Conservation (phyloP, 1,140 invertebrate species). For the Apolygus lucorum region DNA sequence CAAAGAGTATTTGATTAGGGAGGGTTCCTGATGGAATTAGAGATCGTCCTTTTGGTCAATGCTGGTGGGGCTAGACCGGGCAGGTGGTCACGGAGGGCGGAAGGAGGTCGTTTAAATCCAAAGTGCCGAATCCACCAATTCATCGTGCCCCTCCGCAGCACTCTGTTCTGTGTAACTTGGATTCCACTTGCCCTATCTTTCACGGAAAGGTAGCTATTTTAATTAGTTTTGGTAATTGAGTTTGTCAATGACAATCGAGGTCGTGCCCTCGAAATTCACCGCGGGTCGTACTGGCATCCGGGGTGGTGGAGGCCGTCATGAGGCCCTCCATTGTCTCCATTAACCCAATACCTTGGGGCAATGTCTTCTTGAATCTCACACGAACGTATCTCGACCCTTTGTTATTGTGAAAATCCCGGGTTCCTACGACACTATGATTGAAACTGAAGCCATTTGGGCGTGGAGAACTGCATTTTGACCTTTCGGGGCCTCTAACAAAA, state of each 20-base stretch:
- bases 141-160: background rate
- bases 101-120: background rate
- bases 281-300: too few species aligned
- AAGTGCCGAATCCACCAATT: background rate
- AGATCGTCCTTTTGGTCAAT: background rate
- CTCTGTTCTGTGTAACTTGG: background rate
- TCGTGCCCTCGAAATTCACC: too few species aligned
- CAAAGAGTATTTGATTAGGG: background rate
- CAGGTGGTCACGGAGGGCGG: background rate
- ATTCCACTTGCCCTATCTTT: background rate
- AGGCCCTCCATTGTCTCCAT: too few species aligned
- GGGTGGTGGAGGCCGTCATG: too few species aligned
- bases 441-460: too few species aligned
- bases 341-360: too few species aligned
- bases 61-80: background rate
- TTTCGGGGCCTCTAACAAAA: too few species aligned
- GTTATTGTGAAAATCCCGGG: too few species aligned
- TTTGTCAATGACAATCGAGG: background rate
- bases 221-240: conserved; percentile 1
- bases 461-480: too few species aligned
- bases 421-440: too few species aligned
- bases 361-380: too few species aligned
- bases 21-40: background rate
- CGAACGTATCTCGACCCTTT: too few species aligned
- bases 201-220: background rate